phyloP scores from a whole-genome alignment of 2,113 vertebrate genomes.

The Brachyhypopomus gauderio region DNA sequence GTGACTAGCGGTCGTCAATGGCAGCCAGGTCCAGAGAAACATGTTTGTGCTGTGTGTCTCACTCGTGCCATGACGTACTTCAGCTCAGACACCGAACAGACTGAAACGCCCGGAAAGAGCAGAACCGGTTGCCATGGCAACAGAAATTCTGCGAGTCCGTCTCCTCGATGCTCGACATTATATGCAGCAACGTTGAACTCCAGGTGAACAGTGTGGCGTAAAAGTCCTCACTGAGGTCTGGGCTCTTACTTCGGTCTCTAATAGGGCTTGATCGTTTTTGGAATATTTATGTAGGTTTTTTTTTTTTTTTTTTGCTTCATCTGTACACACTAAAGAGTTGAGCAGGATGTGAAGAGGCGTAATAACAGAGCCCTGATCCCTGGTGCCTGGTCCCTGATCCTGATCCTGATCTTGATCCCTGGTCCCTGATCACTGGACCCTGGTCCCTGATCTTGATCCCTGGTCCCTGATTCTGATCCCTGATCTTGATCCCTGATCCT shows the following conservation, averaged over 20 bases:
- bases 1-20: not conserved
- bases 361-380: no score
- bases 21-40: slow-evolving; percentile 5
- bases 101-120: slow-evolving; percentile 11
- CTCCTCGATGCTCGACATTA: not conserved
- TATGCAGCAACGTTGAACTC: slow-evolving; percentile 15
- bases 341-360: no score
- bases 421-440: no score
- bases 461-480: no score
- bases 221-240: not conserved
- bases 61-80: slow-evolving; percentile 32
- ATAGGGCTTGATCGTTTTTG: not conserved
- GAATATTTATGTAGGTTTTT: not conserved
- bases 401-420: no score
- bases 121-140: slow-evolving; percentile 28
- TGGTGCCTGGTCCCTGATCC: no score
- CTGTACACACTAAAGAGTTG: no score
- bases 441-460: no score
- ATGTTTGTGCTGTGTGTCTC: not conserved
- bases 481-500: no score
- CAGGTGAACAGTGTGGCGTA: not conserved
- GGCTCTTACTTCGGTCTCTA: no score
- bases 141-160: not conserved
- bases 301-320: not conserved
- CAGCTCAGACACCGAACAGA: not conserved